Percentiles rank a stretch among this genome's conserved stretches.
Evolutionary conservation across 1,140 invertebrate species (phyloP).

Genomic region (Drosophila tristis): DNA sequence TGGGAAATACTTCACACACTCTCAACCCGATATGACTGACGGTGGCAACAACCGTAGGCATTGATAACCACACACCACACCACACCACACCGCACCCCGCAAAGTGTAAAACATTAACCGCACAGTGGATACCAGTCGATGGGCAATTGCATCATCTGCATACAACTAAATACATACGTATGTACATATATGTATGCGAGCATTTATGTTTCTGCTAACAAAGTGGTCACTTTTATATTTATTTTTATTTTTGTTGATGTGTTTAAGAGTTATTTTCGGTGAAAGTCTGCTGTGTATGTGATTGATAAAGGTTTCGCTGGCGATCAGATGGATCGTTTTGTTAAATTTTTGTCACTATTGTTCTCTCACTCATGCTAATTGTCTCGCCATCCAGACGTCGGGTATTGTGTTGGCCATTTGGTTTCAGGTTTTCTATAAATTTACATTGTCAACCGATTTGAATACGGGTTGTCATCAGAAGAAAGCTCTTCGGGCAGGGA

Average conservation of each 20-base stretch:
- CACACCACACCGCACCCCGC: not conserved
- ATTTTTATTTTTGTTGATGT: not conserved
- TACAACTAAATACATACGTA: not conserved
- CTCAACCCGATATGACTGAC: no score
- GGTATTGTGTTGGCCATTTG: slow-evolving; percentile 33
- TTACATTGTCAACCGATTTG: slow-evolving; percentile 36
- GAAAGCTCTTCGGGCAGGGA: slow-evolving; percentile 17
- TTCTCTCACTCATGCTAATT: slow-evolving; percentile 20
- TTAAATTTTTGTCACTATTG: slow-evolving; percentile 51
- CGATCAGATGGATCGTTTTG: not conserved
- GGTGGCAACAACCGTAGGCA: slow-evolving; percentile 36
- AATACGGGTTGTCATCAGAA: slow-evolving; percentile 22
- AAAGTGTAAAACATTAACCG: slow-evolving; percentile 52
- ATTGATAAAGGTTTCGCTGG: slow-evolving; percentile 37
- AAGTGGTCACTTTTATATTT: not conserved
- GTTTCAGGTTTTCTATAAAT: slow-evolving; percentile 36
- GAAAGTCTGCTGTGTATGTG: slow-evolving; percentile 36
- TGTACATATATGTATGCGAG: not conserved
- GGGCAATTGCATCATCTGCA: slow-evolving; percentile 39
- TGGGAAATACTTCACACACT: slow-evolving; percentile 5
- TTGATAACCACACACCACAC: slow-evolving; percentile 35
- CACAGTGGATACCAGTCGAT: slow-evolving; percentile 25
- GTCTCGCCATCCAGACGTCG: not conserved
- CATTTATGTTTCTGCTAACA: no score
- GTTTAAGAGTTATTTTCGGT: slow-evolving; percentile 30